Base-by-base conservation (phyloP, 1,140 invertebrate species). In the Penaeus japonicus region DNA sequence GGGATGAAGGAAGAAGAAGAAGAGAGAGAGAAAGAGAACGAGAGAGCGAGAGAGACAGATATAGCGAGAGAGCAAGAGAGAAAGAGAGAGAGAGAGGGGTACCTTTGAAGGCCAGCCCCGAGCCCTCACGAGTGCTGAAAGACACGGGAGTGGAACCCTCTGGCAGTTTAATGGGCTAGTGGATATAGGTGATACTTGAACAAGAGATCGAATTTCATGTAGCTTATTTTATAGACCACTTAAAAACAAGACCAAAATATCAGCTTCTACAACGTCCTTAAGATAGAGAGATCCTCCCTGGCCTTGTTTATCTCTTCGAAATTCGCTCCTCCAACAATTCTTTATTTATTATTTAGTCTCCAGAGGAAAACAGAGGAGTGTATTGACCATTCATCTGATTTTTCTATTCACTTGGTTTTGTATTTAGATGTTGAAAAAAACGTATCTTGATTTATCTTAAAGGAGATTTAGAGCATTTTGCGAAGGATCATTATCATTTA, bases 91-190 rank as follows among this genome's bases (percentile, higher is more conserved):
- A 47, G 39, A 47, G 80, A 15, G 10, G 4, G 22, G 17, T 12
- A 55, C 47, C 30, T 22, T 55, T 17, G 54, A 59, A 30, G 57
- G 55, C 10, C 55, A 82, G 80, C 15, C 70, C 55, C 47, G 39
- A 55, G 75, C 54, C 27, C 75, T 85, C 77, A 85, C 54, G 32
- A 55, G 73, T 35, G 73, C 20, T 30, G 84, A 85, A 55, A 78
- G 84, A 85, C 84, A 73, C 39, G 73, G 73, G 47, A 85, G 84
- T 85, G 84, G 35, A 39, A 47, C 30, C 39, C 53, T 39, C 79
- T 82, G 79, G 79, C 79, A 87, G 59, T 80, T 82, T 81, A 87
- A 82, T 85, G 84, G 84, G 30, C 53, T 47, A n/a, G 30, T 79
- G 84, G 79, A 85, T 78, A 85, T 78, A 78, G 70, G 24, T 59